Evolutionary conservation across 2,113 vertebrate species (phyloP).

Genomic region (Hippolais icterina): DNA sequence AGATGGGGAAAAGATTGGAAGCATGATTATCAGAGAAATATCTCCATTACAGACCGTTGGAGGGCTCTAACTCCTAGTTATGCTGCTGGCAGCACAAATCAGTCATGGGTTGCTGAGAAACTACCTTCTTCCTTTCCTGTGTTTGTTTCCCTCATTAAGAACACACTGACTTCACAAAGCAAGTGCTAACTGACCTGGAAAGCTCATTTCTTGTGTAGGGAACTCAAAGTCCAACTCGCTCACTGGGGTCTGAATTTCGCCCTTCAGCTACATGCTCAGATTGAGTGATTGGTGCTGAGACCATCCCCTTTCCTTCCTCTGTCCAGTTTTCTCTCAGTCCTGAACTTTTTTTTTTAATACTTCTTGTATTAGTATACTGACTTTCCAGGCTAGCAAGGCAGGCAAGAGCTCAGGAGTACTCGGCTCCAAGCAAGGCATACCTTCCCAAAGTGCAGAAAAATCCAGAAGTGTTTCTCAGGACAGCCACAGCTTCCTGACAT

Average conservation of each 20-base stretch:
- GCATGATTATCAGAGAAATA: not conserved
- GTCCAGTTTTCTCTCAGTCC: not conserved
- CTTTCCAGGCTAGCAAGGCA: not conserved
- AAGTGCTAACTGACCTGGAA: conserved; percentile 21
- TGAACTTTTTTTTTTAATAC: not conserved
- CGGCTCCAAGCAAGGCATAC: not conserved
- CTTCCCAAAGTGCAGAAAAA: not conserved
- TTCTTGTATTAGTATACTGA: not conserved
- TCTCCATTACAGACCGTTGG: not conserved
- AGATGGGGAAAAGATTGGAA: not conserved
- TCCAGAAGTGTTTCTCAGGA: not conserved
- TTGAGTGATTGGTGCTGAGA: not conserved
- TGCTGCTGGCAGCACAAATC: not conserved
- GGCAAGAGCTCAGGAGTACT: not conserved
- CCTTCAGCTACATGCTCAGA: not conserved
- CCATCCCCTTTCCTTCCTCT: not conserved
- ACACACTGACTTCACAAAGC: not conserved
- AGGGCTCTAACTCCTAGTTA: not conserved
- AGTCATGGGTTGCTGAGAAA: conserved; percentile 28
- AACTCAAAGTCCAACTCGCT: conserved; percentile 22
- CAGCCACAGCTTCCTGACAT: not conserved
- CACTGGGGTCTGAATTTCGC: not conserved
- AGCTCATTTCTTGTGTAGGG: not conserved
- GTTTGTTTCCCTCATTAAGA: not conserved
- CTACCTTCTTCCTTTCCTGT: not conserved